Base-by-base conservation (phyloP, 2,888 invertebrate genomes). In the Phortica magna region DNA sequence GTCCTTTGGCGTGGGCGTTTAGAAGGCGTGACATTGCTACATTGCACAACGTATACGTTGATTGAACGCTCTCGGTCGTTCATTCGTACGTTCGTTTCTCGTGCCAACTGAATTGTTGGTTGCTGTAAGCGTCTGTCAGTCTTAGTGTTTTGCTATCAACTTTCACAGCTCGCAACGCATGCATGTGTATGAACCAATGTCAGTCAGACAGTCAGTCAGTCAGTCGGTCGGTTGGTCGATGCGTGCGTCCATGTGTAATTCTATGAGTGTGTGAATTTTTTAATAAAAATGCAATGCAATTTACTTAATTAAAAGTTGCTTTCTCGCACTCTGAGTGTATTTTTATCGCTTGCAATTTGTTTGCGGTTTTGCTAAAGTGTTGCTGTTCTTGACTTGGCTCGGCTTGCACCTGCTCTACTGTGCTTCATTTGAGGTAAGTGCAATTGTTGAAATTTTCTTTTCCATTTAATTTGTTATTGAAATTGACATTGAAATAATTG, bases 281-380 rank as follows among this genome's bases (percentile, higher is more conserved):
- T n/a, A 48, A 48, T 68, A 77, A 73, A 79, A 57, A 78, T 76
- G 76, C 57, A 79, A 73, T 80, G 78, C 76, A 81, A 80, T 83
- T 81, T 78, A 78, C 78, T 79, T 81, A 83, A 83, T 83, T 82
- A 80, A 79, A 80, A 82, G 70, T 70, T 48, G 12, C 70, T 81
- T 81, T 79, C 55, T n/a, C 17, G 1, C 61, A 61, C 19, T 48
- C 48, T 41, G 14, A 7, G 59, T 59, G 19, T 14, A 22, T 12
- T 65, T 65, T 65, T 39, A 65, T 65, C 65, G 41, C 39, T 10
- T 65, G 65, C 31, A 65, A 31, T 65, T 65, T 65, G 41, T 65
- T 65, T 41, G 65, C 41, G 65, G 65, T 65, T 65, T 31, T 39
- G 19, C 31, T 61, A 9, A 65, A 65, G 59, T 59, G 59, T 59